Conservation (phyloP, 1,140 invertebrate species). For the Dinoponera quadriceps region DNA sequence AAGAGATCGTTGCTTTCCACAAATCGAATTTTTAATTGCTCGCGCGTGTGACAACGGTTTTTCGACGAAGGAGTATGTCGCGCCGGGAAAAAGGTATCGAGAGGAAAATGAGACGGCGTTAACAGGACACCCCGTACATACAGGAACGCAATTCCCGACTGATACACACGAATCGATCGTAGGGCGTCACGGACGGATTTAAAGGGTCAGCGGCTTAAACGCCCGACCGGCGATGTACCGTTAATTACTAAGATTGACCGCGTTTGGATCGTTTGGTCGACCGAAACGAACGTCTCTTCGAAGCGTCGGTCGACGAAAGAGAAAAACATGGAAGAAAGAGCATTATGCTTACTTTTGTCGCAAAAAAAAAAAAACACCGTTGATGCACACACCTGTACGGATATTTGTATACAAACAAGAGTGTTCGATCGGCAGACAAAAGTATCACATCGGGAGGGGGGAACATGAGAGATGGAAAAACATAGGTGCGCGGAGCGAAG, state of each 20-base stretch:
- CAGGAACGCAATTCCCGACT: conserved; percentile 40
- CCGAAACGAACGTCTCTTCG: too few species aligned
- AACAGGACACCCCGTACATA: conserved; percentile 33
- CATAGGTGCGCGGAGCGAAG: conserved; percentile 45
- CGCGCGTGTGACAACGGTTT: background rate
- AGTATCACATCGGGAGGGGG: conserved; percentile 44
- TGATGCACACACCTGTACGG: conserved; percentile 25
- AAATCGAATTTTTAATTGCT: conserved; percentile 51
- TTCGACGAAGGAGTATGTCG: too few species aligned
- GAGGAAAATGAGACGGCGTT: too few species aligned
- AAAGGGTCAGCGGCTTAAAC: conserved; percentile 53
- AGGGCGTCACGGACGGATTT: conserved; percentile 57
- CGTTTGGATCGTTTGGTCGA: too few species aligned
- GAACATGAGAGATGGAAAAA: conserved; percentile 12
- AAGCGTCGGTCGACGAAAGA: too few species aligned
- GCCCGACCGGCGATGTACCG: conserved; percentile 3
- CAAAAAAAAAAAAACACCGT: too few species aligned
- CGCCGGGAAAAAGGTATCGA: too few species aligned
- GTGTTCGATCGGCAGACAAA: conserved; percentile 41
- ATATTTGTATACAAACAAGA: conserved; percentile 50
- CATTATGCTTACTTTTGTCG: too few species aligned
- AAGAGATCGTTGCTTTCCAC: conserved; percentile 1
- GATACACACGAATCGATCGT: conserved; percentile 49
- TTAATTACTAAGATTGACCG: conserved; percentile 31
- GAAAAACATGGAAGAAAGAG: too few species aligned